A percentile compares a stretch with the other conserved stretches of the same genome.
Conservation (phyloP, 2,113 vertebrate species). For the Eidolon helvum region DNA sequence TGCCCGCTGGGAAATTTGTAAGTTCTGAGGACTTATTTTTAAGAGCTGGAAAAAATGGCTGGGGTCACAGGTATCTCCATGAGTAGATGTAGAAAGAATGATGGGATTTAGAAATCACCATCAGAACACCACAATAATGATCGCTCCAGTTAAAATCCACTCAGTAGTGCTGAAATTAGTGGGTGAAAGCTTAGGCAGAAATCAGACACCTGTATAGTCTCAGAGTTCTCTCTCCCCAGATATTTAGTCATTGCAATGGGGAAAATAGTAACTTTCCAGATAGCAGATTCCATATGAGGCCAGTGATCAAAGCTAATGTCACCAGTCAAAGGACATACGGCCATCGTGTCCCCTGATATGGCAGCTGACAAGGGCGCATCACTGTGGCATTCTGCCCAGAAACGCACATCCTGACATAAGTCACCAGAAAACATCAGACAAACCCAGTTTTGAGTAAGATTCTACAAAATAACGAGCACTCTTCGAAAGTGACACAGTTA, state of each 20-base stretch:
- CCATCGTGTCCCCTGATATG: fast-evolving
- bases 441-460: not conserved
- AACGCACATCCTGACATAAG: not conserved
- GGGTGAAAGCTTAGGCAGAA: not conserved
- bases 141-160: not conserved
- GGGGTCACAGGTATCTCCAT: not conserved
- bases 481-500: not conserved
- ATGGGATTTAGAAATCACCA: not conserved
- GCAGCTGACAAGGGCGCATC: fast-evolving
- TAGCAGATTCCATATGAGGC: not conserved
- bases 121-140: not conserved
- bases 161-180: not conserved
- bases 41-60: not conserved
- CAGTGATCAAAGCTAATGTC: not conserved
- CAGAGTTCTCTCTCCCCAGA: not conserved
- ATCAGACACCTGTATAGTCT: not conserved
- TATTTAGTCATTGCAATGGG: not conserved
- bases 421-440: not conserved
- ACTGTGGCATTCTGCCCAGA: not conserved
- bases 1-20: not conserved
- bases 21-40: not conserved
- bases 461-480: no score
- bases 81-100: not conserved
- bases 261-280: not conserved
- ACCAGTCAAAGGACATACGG: fast-evolving